Base-by-base conservation (phyloP, 37 sponge, comb jelly and placozoan genomes). In the Petrosia ficiformis region DNA sequence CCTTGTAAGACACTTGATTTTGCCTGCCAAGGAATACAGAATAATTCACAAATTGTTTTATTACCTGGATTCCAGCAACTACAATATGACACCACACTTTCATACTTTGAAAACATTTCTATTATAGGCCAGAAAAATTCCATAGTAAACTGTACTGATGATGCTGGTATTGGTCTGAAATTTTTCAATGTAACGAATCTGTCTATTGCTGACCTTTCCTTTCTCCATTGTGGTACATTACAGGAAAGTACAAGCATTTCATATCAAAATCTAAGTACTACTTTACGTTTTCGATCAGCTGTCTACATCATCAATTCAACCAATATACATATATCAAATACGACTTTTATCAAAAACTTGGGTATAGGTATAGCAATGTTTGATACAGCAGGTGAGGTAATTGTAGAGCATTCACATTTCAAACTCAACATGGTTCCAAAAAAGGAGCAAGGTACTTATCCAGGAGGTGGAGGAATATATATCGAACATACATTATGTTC, bases 381-480 rank as follows among this genome's bases (percentile, higher is more conserved):
- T 26, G 70, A 68, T 43, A 52, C 70, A 6, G 22, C 16, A 6
- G 79, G 79, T 1, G 22, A n/a, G 2, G 57, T 78, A 54, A 0
- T 16, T 16, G 52, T 78, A 19, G 57, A 68, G 11, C 25, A 48
- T 26, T 25, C 59, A 19, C 3, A 30, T 31, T 78, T 78, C 26
- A 24, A 35, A 0, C 5, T 56, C 22, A 57, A 78, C 35, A 34
- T 11, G 2, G 3, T 44, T 54, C 1, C 31, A 10, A 0, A 67
- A 22, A 60, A 32, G 26, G 25, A 0, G 19, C 26, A 11, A n/a
- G 39, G 40, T 28, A 2, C 22, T 6, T 71, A 44, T 41, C n/a
- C 52, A 75, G 60, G 60, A 16, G 70, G 79, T 33, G 59, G 70
- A 31, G 79, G 79, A 3, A 2, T 78, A 29, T 68, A 67, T 30